These are phyloP conservation scores for Acropora yongei DNA, from an alignment of 64 coral and sea anemone species.

Conservation along the genomic window DNA sequence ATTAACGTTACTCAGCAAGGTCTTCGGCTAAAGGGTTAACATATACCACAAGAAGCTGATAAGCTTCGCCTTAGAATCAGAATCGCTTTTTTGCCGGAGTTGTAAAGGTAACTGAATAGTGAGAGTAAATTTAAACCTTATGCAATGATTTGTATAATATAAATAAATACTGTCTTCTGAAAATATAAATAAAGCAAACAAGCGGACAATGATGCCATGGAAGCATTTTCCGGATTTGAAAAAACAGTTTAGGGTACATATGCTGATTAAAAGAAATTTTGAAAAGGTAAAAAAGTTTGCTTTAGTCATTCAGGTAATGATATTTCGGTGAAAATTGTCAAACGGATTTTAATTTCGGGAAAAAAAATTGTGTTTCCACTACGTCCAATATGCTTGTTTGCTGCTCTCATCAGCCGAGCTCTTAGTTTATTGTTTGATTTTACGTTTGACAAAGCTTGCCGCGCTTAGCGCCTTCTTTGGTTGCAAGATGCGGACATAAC, in stretches of 20 bases:
- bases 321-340: neutral
- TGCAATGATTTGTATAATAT: neutral
- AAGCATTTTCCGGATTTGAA: neutral
- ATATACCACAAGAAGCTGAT: neutral
- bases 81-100: neutral
- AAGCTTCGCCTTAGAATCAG: neutral
- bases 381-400: neutral
- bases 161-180: neutral
- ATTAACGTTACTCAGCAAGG: too few relatives aligned
- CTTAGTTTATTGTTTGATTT: neutral
- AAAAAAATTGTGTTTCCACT: neutral
- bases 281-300: neutral
- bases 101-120: neutral
- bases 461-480: too few relatives aligned
- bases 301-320: too few relatives aligned
- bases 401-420: neutral
- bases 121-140: slow-evolving; percentile 5
- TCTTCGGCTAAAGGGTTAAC: neutral
- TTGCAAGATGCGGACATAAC: too few relatives aligned
- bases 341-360: neutral
- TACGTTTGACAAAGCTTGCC: neutral
- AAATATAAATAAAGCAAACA: neutral
- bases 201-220: neutral
- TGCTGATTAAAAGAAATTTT: neutral
- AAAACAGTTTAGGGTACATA: neutral